Evolutionary conservation across 2,113 vertebrate species (phyloP).

Genomic region (Cynoglossus semilaevis): DNA sequence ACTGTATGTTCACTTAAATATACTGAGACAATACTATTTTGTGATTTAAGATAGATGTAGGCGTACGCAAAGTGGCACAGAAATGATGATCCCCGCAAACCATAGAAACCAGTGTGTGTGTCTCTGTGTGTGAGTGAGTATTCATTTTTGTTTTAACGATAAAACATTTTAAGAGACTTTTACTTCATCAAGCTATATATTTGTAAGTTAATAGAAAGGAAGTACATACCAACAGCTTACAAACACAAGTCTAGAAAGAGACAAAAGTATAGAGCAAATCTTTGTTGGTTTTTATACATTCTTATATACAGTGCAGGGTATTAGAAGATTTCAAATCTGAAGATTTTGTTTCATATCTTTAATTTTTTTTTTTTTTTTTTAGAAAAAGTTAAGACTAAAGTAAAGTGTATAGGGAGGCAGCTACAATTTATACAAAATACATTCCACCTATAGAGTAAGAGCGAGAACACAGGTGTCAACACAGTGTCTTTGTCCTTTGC

Average conservation of each 20-base stretch:
- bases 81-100: too few relatives aligned
- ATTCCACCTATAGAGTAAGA: constrained; percentile 21
- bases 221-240: constrained; percentile 38
- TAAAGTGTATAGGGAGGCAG: constrained; percentile 27
- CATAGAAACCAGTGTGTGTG: too few relatives aligned
- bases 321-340: constrained; percentile 41
- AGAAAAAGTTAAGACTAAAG: constrained; percentile 19
- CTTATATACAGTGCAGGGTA: constrained; percentile 65
- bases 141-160: neutral
- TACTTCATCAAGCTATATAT: constrained; percentile 47
- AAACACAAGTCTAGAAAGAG: constrained; percentile 46
- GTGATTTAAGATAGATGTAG: too few relatives aligned
- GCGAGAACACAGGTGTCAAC: constrained; percentile 15
- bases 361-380: neutral
- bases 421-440: constrained; percentile 26
- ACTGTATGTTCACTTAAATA: too few relatives aligned
- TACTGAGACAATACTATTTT: too few relatives aligned
- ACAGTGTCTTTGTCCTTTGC: constrained; percentile 19
- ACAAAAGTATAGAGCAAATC: constrained; percentile 4
- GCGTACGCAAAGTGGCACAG: too few relatives aligned
- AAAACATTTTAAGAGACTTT: constrained; percentile 11
- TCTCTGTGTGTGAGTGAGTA: too few relatives aligned
- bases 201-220: constrained; percentile 63
- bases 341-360: constrained; percentile 3
- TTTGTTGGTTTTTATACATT: constrained; percentile 61